These are phyloP conservation scores for Mionectes macconnelli DNA, from an alignment of 2,113 vertebrate species.

Conservation along the genomic window DNA sequence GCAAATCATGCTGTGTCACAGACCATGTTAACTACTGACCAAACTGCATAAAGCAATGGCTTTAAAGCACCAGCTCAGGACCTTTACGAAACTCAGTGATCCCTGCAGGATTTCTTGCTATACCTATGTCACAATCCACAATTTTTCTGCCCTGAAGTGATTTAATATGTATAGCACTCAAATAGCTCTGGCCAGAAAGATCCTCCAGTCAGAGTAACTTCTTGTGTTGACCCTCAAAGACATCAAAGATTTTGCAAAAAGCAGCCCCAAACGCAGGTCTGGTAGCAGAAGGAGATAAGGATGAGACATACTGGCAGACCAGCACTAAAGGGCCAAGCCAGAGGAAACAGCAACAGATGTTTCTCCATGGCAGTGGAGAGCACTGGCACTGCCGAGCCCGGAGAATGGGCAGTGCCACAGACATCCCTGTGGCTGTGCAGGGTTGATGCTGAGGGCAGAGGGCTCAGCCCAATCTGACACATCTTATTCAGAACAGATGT, in stretches of 20 bases:
- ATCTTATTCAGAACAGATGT: not conserved
- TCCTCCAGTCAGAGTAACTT: not conserved
- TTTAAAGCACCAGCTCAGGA: not conserved
- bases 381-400: not conserved
- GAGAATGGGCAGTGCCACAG: not conserved
- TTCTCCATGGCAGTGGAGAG: not conserved
- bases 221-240: not conserved
- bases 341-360: not conserved
- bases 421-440: rapidly evolving
- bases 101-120: not conserved
- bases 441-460: not conserved
- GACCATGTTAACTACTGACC: not conserved
- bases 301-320: not conserved
- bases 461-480: not conserved
- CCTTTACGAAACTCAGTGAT: not conserved
- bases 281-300: not conserved
- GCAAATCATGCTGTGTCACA: not conserved
- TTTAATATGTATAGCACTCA: not conserved
- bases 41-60: not conserved
- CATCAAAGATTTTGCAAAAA: not conserved
- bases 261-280: not conserved
- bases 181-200: not conserved
- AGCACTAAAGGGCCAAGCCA: not conserved
- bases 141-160: not conserved
- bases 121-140: not conserved